These are phyloP conservation scores for Synanceia verrucosa DNA, from an alignment of 2,797 vertebrate genomes.

Conservation along the genomic window DNA sequence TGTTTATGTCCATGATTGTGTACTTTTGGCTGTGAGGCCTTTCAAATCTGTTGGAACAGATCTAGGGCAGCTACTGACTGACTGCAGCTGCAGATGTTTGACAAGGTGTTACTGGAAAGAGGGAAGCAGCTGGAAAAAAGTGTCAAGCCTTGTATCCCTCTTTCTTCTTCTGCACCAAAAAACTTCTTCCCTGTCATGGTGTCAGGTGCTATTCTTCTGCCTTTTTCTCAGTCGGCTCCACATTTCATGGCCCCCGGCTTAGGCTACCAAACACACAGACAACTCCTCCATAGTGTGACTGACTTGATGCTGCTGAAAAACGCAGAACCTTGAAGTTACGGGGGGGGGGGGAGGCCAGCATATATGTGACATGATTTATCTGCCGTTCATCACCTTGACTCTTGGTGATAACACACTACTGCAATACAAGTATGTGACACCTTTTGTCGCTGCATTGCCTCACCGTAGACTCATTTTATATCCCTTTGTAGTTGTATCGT, in stretches of 20 bases:
- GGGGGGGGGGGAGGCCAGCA: too few species aligned
- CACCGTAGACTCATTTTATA: not conserved
- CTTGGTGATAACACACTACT: not conserved
- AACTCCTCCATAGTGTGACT: conserved; percentile 17
- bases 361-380: conserved; percentile 34
- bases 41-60: conserved; percentile 3
- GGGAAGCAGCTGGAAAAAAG: not conserved
- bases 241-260: not conserved
- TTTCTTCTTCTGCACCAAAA: not conserved
- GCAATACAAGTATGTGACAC: too few species aligned
- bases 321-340: conserved; percentile 9
- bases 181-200: conserved; percentile 3
- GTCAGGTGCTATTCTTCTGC: conserved; percentile 12
- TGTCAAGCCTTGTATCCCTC: conserved; percentile 12
- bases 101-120: conserved; percentile 28
- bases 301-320: not conserved
- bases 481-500: not conserved
- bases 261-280: not conserved
- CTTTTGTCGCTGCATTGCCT: not conserved
- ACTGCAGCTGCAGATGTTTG: not conserved
- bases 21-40: not conserved
- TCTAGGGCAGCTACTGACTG: not conserved
- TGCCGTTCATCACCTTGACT: conserved; percentile 31
- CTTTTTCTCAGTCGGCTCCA: not conserved
- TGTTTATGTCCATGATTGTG: not conserved